phyloP scores from a whole-genome alignment of 2,888 invertebrate species.

The Drosophila siamana region DNA sequence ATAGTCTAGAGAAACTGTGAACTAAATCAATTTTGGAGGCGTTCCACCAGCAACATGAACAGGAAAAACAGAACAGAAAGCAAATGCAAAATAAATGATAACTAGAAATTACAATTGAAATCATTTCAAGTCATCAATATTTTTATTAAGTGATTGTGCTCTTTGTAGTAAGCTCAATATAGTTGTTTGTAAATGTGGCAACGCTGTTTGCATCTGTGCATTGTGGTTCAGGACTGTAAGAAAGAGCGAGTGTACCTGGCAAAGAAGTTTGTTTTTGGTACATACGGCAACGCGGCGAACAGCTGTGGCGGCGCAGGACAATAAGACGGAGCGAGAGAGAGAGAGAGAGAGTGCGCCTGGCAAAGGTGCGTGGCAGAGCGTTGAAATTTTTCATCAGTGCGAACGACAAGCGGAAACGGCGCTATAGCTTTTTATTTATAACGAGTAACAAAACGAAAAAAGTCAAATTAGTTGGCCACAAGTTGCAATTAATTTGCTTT shows the following conservation, averaged over 20 bases:
- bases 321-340: slow-evolving; percentile 7
- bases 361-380: slow-evolving; percentile 56
- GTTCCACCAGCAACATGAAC: slow-evolving; percentile 45
- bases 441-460: slow-evolving; percentile 25
- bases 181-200: background rate
- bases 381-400: slow-evolving; percentile 78
- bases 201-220: background rate
- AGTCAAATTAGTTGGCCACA: slow-evolving; percentile 1
- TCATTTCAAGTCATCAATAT: background rate
- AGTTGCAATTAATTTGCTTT: slow-evolving; percentile 20
- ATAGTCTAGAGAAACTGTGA: slow-evolving; percentile 73
- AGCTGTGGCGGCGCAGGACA: slow-evolving; percentile 73
- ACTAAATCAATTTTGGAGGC: slow-evolving; percentile 47
- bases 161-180: no score
- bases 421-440: slow-evolving; percentile 47
- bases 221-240: background rate
- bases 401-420: slow-evolving; percentile 57
- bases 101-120: slow-evolving; percentile 12
- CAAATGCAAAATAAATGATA: slow-evolving; percentile 27
- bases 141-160: background rate
- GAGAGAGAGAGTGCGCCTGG: slow-evolving; percentile 1
- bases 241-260: background rate
- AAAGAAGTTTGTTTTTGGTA: background rate
- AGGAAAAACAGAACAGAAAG: slow-evolving; percentile 8
- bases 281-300: slow-evolving; percentile 52